Evolutionary conservation across 2,888 invertebrate species (phyloP), one percentile per base, ranked within the genome.

Genomic region (Deilephila elpenor): DNA sequence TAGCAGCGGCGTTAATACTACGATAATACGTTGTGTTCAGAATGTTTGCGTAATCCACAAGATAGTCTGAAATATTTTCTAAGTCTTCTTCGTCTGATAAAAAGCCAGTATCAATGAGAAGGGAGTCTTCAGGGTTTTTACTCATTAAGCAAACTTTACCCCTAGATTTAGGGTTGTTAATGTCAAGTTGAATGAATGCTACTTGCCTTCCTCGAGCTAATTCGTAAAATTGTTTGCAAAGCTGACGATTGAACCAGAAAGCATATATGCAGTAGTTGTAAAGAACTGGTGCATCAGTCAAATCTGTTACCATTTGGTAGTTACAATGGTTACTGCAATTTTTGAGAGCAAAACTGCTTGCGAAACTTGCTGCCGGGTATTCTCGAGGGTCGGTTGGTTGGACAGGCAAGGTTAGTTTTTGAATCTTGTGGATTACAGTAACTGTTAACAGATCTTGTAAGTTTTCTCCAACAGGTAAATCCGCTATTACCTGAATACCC

Each of bases 391-490:
- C 56, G 20, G 37, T 8, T 0, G 70, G 37, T n/a, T 4, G 71
- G 17, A 73, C 67, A 3, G 74, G 59, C 4, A 51, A 67, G 11
- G 51, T 71, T 32, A 11, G 44, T 53, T 77, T 77, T 14, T 79
- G 80, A 37, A 79, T 78, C 72, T 80, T 80, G 44, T 81, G 78
- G 4, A 78, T 74, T 1, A 82, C 25, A n/a, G 74, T 32, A 1
- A 78, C 73, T 5, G 76, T 61, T 0, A 75, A n/a, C 44, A 88
- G 88, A 64, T 88, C 86, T 25, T 86, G 85, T 5, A 80, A 79
- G 73, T 88, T 87, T 60, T 82, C 59, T 0, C 89, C 89, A 7
- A 89, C 88, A 0, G 88, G 86, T 14, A 87, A 76, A 77, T 89
- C 82, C 14, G 78, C 79, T 53, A 80, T 76, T 0, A 87, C 81